Evolutionary conservation across 92 coral and sea anemone species (phyloP), one percentile per base, ranked within the genome.

Genomic region (Epizoanthus stellaris): DNA sequence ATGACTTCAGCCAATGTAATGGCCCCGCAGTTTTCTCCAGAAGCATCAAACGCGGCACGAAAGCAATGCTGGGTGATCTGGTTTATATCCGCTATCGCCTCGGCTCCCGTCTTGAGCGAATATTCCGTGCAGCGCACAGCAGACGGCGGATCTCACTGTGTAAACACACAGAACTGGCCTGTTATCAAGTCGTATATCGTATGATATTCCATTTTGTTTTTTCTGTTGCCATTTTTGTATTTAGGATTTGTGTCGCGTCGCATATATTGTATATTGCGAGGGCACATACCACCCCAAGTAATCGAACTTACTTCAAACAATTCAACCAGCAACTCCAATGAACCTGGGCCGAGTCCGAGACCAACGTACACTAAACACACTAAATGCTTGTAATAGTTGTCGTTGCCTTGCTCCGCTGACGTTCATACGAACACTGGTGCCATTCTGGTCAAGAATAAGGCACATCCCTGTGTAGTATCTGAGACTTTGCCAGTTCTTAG

Each of bases 141-240:
- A 10, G 52, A 45, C 52, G 52, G 52, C 9, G 11, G 10, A 45
- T 6, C 52, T 45, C 9, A 45, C 52, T 45, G 52, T 45, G 52
- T 45, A 3, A 57, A 58, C 21, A 58, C 53, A 13, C 17, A 36
- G 16, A 76, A 58, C 81, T 59, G 81, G 81, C 34, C 67, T 57
- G 53, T n/a, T 34, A 13, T 34, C 21, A 58, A 76, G 38, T 14
- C 10, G 49, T 76, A 34, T 58, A 57, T 56, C 64, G 30, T 58
- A 6, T 25, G 19, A 4, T 34, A 76, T 16, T 58, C 60, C 38
- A 17, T 34, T 57, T 15, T 76, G 0, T 59, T 76, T 17, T 57
- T 76, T 58, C 21, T 58, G 12, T 15, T 76, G 3, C 81, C 81
- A 1, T 4, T 76, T 6, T 57, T 76, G 7, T 76, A 13, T 76